Evolutionary conservation across 2,113 vertebrate genomes (phyloP).

Genomic region (Australoheros scitulus): DNA sequence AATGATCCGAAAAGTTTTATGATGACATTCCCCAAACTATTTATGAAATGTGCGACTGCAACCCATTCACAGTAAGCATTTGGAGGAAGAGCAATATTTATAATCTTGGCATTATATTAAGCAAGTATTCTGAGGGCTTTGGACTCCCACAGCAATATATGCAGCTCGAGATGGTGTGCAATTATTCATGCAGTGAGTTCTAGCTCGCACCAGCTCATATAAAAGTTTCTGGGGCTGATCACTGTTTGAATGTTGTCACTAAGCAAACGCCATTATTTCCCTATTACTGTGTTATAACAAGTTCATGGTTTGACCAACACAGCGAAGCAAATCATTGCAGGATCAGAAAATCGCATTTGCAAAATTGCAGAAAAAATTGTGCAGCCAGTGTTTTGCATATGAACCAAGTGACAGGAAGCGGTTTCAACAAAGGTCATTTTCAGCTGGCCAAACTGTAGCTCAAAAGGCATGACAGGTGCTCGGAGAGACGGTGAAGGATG

Average conservation of each 20-base stretch:
- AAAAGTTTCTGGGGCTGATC: slow-evolving; percentile 1
- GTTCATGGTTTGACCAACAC: not conserved
- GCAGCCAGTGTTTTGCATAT: not conserved
- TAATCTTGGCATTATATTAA: slow-evolving; percentile 11
- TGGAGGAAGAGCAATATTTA: slow-evolving; percentile 8
- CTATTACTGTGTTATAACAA: not conserved
- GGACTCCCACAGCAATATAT: slow-evolving; percentile 4
- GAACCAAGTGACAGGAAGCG: not conserved
- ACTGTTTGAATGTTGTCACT: slow-evolving; percentile 6
- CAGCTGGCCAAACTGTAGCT: not conserved
- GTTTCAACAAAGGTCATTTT: not conserved
- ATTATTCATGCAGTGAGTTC: slow-evolving; percentile 6
- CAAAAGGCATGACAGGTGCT: not conserved
- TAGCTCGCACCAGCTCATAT: slow-evolving; percentile 12
- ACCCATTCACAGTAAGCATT: not conserved
- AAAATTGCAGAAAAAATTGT: not conserved
- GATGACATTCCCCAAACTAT: not conserved
- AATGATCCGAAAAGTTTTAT: not conserved
- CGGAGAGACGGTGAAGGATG: not conserved
- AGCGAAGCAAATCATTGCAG: not conserved
- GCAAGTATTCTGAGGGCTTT: not conserved
- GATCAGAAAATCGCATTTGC: slow-evolving; percentile 10
- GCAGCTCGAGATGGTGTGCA: not conserved
- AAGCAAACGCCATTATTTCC: slow-evolving; percentile 5
- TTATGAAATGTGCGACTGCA: not conserved